Base-by-base conservation (phyloP, 2,113 vertebrate genomes). In the Leptocoma aspasia region DNA sequence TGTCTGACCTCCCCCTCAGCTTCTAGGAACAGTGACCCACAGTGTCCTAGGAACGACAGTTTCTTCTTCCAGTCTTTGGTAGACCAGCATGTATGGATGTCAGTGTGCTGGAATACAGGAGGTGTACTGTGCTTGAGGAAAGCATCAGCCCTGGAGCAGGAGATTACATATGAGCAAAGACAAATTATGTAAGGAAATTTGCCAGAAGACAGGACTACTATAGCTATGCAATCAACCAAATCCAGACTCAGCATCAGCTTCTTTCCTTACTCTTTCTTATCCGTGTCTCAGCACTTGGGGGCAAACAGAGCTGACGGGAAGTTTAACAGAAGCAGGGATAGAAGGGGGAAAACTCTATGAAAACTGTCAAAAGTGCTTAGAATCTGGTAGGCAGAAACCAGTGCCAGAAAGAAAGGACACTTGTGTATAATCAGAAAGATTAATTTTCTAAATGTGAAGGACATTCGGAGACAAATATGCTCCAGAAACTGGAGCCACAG, bases 1-100 rank as follows among this genome's bases (percentile, higher is more conserved):
- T 72, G 61, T 22, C 66, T 80, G 82, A 85, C 82, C 64, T 90
- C 82, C 77, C 35, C 64, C 54, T 73, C 54, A 28, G 42, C 59
- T 91, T 85, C 84, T 80, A 95, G 66, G 66, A 96, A 82, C 66
- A 76, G 47, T 21, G 42, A 82, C 53, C 66, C 80, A 21, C 82
- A 91, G 41, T 70, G 22, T 66, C 61, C 41, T 52, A 72, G 50
- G 41, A 90, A 80, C 8, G 37, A 82, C 16, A 84, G 19, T 12
- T 68, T 41, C 73, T 82, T 89, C 52, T 41, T 72, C 53, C 57
- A 90, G 63, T 27, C 33, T 57, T 84, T 8, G 7, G 26, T 41
- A 73, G 45, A 27, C 30, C 12, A 16, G 73, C 39, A 12, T 2
- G 2, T 30, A 9, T 4, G 21, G 9, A 28, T 68, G 41, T 44